Percentiles rank a stretch among this genome's conserved stretches.
phyloP scores from a whole-genome alignment of 2,888 invertebrate genomes.

The Andrena flavipes region DNA sequence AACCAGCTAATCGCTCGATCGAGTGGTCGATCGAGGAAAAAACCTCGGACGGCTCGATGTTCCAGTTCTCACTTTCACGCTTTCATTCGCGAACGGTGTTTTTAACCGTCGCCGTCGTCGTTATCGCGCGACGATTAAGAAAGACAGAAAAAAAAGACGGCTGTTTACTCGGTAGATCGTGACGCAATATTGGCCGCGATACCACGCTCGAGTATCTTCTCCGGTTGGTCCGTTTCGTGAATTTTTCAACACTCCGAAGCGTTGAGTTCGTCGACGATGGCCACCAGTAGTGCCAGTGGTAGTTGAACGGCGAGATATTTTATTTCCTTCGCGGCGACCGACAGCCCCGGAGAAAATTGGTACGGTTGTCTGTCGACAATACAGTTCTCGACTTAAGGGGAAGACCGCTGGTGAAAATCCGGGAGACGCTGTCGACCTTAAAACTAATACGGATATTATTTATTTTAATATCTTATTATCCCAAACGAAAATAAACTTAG shows the following conservation, averaged over 20 bases:
- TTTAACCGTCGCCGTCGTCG: conserved; percentile 56
- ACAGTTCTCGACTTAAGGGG: too few species aligned
- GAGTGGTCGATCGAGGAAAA: not conserved
- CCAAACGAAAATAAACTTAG: too few species aligned
- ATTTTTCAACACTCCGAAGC: not conserved
- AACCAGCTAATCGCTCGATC: conserved; percentile 1
- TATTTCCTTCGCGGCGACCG: too few species aligned
- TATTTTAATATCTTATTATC: too few species aligned
- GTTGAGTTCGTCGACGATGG: not conserved
- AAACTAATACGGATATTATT: too few species aligned
- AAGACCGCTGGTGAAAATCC: too few species aligned
- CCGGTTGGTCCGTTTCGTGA: not conserved
- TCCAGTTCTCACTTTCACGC: not conserved
- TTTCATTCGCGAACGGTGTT: conserved; percentile 52
- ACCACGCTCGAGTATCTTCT: not conserved
- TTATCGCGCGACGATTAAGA: conserved; percentile 59
- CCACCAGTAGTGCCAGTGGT: not conserved
- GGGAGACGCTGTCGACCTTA: too few species aligned
- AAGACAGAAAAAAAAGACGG: conserved; percentile 47
- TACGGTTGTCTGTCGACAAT: too few species aligned
- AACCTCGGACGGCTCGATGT: not conserved
- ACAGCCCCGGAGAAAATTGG: too few species aligned
- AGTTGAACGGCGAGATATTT: too few species aligned
- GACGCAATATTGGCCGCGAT: conserved; percentile 41
- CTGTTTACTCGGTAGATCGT: conserved; percentile 57